These are phyloP conservation scores for Pyrgus malvae DNA, from an alignment of 2,888 invertebrate species.

Conservation along the genomic window DNA sequence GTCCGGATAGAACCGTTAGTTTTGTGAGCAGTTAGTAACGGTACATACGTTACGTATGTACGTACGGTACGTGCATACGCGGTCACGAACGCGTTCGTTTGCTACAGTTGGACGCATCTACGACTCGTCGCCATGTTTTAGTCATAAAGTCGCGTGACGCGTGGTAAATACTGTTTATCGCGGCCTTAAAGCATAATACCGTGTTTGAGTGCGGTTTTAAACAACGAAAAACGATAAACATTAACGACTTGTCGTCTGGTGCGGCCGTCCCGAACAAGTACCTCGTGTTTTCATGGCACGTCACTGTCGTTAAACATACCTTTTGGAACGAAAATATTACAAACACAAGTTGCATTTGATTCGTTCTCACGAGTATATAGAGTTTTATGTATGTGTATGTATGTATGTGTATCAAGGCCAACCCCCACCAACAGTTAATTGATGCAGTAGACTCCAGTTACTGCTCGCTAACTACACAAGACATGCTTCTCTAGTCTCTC, in stretches of 20 bases:
- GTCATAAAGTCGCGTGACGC: neutral
- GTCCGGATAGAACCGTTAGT: conserved; percentile 54
- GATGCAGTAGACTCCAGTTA: conserved; percentile 77
- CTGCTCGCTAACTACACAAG: conserved; percentile 67
- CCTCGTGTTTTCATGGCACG: conserved; percentile 34
- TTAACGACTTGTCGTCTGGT: conserved; percentile 14
- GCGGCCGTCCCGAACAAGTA: conserved; percentile 5
- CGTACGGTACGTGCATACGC: conserved; percentile 11
- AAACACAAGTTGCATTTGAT: conserved; percentile 54
- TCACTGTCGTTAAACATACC: conserved; percentile 43
- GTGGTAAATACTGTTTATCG: neutral
- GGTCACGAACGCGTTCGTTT: conserved; percentile 18
- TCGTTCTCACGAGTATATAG: conserved; percentile 48
- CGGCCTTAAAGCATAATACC: neutral
- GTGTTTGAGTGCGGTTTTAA: neutral
- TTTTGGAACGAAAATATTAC: conserved; percentile 34
- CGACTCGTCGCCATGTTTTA: conserved; percentile 1
- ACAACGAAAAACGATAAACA: neutral
- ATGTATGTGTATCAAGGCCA: conserved; percentile 48
- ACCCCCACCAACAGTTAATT: conserved; percentile 75
- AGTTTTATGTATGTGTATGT: conserved; percentile 42
- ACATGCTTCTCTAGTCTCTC: conserved; percentile 79
- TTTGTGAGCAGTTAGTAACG: conserved; percentile 40
- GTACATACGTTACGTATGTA: conserved; percentile 30
- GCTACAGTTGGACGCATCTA: conserved; percentile 6